These are phyloP conservation scores for Pampus argenteus DNA, from an alignment of 2,797 vertebrate genomes.

Conservation along the genomic window DNA sequence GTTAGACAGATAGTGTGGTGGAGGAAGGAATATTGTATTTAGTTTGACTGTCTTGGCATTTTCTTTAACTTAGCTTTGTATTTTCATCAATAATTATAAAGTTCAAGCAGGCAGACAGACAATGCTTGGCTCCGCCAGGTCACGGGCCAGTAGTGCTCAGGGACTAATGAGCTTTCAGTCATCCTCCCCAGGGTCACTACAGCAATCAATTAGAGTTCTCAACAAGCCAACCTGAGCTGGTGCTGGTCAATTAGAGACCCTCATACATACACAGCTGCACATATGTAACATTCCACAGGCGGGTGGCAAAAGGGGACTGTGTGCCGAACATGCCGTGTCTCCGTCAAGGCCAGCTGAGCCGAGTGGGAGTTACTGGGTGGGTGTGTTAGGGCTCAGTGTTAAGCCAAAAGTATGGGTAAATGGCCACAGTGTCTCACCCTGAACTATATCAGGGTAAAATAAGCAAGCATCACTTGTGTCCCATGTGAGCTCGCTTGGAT, in stretches of 20 bases:
- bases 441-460: constrained; percentile 5
- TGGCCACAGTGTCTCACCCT: background rate
- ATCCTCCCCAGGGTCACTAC: constrained; percentile 38
- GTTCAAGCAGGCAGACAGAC: constrained; percentile 13
- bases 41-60: background rate
- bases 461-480: background rate
- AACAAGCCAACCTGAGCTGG: constrained; percentile 53
- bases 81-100: constrained; percentile 15
- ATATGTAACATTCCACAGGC: constrained; percentile 68
- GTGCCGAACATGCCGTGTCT: constrained; percentile 4
- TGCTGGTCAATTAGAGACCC: constrained; percentile 56
- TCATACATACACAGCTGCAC: constrained; percentile 65
- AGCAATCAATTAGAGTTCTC: constrained; percentile 61
- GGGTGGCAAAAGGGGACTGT: constrained; percentile 57
- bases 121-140: constrained; percentile 21
- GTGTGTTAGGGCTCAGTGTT: constrained; percentile 15
- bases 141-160: constrained; percentile 33
- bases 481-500: no score
- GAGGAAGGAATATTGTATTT: background rate
- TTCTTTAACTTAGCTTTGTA: background rate
- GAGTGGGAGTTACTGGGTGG: background rate
- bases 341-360: constrained; percentile 45
- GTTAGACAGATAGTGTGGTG: background rate
- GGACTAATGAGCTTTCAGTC: constrained; percentile 64
- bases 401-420: constrained; percentile 5